These are phyloP conservation scores for Hyphantria cunea DNA, from an alignment of 1,140 invertebrate species.

Conservation along the genomic window DNA sequence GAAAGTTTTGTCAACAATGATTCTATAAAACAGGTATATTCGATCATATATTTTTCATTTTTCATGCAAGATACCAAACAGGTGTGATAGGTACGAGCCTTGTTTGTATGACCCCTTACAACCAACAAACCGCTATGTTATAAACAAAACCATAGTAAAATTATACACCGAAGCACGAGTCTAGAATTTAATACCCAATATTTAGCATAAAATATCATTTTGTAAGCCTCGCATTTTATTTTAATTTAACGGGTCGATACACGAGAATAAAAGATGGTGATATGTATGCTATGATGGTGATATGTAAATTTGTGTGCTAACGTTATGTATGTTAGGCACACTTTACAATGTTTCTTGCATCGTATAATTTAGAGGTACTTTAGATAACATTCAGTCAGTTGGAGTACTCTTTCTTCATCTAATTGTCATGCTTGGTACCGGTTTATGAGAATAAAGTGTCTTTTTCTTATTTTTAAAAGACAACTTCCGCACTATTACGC, in stretches of 20 bases:
- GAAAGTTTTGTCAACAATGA: too few species aligned
- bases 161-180: conserved; percentile 9
- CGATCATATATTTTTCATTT: too few species aligned
- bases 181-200: conserved; percentile 14
- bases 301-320: conserved; percentile 24
- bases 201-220: conserved; percentile 24
- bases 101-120: too few species aligned
- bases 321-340: background rate
- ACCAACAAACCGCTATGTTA: too few species aligned
- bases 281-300: conserved; percentile 16
- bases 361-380: background rate
- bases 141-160: conserved; percentile 15
- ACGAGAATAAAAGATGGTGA: conserved; percentile 12
- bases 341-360: conserved; percentile 10
- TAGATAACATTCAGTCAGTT: background rate
- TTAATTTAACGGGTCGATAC: conserved; percentile 16
- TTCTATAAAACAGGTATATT: too few species aligned
- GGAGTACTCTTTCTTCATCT: too few species aligned
- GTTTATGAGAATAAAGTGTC: too few species aligned
- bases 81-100: too few species aligned
- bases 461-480: too few species aligned
- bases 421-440: too few species aligned
- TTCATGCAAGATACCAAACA: too few species aligned
- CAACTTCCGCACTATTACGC: too few species aligned
- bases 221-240: conserved; percentile 5